Conservation (phyloP, 2,113 vertebrate genomes). For the Paratilapia polleni region DNA sequence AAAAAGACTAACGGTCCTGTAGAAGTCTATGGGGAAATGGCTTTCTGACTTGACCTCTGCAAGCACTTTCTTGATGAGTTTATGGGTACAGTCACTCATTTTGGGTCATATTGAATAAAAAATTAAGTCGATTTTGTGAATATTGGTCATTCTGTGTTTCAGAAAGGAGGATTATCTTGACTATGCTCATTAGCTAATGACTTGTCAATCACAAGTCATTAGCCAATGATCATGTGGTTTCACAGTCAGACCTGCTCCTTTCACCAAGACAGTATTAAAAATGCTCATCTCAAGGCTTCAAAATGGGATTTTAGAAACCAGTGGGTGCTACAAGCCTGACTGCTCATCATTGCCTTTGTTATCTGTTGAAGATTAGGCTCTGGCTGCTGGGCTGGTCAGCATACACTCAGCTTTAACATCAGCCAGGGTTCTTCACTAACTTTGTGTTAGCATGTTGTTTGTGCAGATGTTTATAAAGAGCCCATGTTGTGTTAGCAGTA, state of each 20-base stretch:
- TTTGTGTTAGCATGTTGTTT: background rate
- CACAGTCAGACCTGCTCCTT: background rate
- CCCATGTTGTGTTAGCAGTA: no score
- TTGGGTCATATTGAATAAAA: no score
- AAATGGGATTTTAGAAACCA: no score
- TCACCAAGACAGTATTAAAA: background rate
- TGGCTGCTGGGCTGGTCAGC: background rate
- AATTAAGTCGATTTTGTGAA: background rate
- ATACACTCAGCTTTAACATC: background rate
- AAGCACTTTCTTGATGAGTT: no score
- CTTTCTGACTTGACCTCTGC: background rate
- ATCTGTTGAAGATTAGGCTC: background rate
- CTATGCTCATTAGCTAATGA: no score
- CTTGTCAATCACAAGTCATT: no score
- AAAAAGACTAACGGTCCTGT: background rate
- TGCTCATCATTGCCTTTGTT: background rate
- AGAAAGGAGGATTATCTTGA: background rate
- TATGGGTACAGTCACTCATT: no score
- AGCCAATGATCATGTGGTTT: background rate
- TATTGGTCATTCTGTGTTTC: background rate
- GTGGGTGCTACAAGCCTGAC: no score
- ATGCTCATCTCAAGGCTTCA: background rate
- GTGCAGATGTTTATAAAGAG: background rate
- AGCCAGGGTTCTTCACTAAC: background rate
- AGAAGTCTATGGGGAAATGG: background rate